Conservation (phyloP, 2,888 invertebrate genomes). For the Drosophila paranaensis region DNA sequence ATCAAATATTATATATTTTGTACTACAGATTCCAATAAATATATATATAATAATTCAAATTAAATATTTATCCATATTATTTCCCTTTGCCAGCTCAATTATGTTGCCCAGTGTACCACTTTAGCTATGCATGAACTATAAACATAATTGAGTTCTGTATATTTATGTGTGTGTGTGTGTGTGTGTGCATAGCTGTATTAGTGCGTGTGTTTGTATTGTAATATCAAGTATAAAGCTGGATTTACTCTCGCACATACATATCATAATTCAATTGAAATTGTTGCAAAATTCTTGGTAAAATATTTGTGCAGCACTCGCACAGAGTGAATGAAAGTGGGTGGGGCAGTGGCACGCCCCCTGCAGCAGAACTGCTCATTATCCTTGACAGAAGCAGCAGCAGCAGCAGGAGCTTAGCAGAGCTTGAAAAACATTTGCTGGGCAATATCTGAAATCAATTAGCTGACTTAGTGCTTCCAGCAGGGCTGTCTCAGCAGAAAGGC, state of each 20-base stretch:
- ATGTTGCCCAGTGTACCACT: slow-evolving; percentile 28
- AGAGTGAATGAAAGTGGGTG: neutral
- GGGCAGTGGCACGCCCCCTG: neutral
- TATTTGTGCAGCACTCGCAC: slow-evolving; percentile 48
- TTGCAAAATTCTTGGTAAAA: slow-evolving; percentile 61
- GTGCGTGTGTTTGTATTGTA: slow-evolving; percentile 10
- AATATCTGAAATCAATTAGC: slow-evolving; percentile 51
- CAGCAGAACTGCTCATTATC: slow-evolving; percentile 30
- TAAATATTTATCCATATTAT: neutral
- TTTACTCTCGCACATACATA: slow-evolving; percentile 52
- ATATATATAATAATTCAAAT: neutral
- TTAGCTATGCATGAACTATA: slow-evolving; percentile 25
- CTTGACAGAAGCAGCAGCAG: neutral
- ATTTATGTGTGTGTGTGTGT: too few species aligned
- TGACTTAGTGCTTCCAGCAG: slow-evolving; percentile 25
- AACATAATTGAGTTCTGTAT: slow-evolving; percentile 54
- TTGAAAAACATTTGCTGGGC: slow-evolving; percentile 28
- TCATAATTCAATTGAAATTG: slow-evolving; percentile 74
- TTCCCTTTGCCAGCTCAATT: neutral
- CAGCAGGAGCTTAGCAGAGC: slow-evolving; percentile 34
- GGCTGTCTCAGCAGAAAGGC: slow-evolving; percentile 25
- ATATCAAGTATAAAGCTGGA: slow-evolving; percentile 20
- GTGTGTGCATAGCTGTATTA: neutral
- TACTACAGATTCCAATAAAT: neutral
- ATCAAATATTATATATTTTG: too few species aligned